Conservation (phyloP, 2,888 invertebrate species). For the Scelioninae gen. 2 region DNA sequence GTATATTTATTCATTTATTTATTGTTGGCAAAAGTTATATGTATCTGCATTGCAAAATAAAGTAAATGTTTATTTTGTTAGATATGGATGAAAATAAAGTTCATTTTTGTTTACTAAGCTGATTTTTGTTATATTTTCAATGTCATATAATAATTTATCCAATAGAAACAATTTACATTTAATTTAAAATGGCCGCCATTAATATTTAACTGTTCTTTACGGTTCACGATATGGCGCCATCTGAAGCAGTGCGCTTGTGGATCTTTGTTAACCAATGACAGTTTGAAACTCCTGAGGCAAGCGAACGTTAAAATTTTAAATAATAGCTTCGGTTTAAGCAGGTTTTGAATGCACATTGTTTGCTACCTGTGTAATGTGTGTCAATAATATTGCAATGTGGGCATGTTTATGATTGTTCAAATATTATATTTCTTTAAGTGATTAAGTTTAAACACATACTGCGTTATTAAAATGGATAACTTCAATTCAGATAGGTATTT, state of each 20-base stretch:
- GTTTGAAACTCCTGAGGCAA: not conserved
- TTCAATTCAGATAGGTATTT: not conserved
- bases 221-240: not conserved
- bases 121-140: no score
- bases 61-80: no score
- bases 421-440: not conserved
- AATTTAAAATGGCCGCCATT: constrained; percentile 8
- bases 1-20: no score
- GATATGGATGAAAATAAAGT: no score
- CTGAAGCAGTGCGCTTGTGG: not conserved
- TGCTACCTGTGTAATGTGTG: constrained; percentile 5
- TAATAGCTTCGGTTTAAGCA: constrained; percentile 15
- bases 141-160: no score
- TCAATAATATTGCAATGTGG: not conserved
- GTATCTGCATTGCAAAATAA: no score
- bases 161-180: no score
- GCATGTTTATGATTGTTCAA: not conserved
- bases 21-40: no score
- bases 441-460: not conserved
- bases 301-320: constrained; percentile 45
- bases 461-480: constrained; percentile 6
- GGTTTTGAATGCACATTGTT: constrained; percentile 25
- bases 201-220: not conserved
- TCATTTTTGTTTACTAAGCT: no score
- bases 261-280: constrained; percentile 30